phyloP scores from a whole-genome alignment of 2,113 vertebrate genomes.

The Collichthys lucidus region DNA sequence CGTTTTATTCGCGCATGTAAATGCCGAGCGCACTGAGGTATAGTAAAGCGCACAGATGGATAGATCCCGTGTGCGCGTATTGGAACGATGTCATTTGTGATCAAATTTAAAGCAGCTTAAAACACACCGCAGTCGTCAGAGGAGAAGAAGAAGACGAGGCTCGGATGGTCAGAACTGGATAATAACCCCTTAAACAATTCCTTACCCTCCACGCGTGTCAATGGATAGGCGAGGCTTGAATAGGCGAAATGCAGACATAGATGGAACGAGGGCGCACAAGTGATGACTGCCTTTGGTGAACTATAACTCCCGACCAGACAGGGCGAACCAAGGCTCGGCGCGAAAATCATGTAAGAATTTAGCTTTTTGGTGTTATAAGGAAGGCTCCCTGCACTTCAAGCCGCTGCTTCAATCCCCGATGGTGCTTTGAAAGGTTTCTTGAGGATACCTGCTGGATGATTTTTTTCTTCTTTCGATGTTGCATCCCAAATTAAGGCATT shows the following conservation, averaged over 20 bases:
- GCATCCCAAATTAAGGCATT: conserved; percentile 30
- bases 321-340: conserved; percentile 33
- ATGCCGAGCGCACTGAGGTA: conserved; percentile 48
- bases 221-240: conserved; percentile 61
- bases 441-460: conserved; percentile 57
- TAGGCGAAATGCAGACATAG: conserved; percentile 38
- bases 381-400: conserved; percentile 35
- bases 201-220: conserved; percentile 37
- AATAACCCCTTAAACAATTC: conserved; percentile 32
- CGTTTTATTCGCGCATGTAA: conserved; percentile 46
- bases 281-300: conserved; percentile 59
- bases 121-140: conserved; percentile 28
- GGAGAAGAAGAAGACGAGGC: conserved; percentile 15
- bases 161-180: conserved; percentile 49
- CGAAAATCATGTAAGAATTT: conserved; percentile 39
- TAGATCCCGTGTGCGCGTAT: conserved; percentile 25
- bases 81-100: conserved; percentile 45
- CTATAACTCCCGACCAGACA: conserved; percentile 57
- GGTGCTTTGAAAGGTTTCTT: conserved; percentile 29
- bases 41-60: conserved; percentile 53
- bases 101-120: conserved; percentile 44
- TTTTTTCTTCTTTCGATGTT: conserved; percentile 4
- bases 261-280: conserved; percentile 64
- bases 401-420: conserved; percentile 15
- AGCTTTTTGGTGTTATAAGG: conserved; percentile 24